Evolutionary conservation across 2,888 invertebrate species (phyloP), one percentile per base, ranked within the genome.

Genomic region (Mythimna pallens): DNA sequence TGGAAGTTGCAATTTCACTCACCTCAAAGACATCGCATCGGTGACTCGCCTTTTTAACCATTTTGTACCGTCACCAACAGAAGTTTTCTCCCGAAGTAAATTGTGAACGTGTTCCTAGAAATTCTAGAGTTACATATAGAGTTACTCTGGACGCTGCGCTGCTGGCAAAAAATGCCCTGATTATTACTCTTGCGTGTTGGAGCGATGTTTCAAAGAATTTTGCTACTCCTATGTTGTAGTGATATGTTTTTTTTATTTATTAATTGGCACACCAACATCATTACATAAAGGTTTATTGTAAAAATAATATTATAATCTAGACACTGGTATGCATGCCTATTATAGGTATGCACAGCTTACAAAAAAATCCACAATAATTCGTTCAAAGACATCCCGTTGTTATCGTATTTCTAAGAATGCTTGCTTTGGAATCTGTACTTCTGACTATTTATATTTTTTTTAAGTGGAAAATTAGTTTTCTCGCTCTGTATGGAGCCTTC

Each of bases 1-100:
- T 81, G 68, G 80, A 79, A 75, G 59, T 52, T 71, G 70, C 70
- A 83, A 47, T 80, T 69, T 62, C 63, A 68, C 68, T 76, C 25
- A 66, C 67, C 68, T 66, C 71, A 81, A 80, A 83, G 63, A 69
- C 58, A 65, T 67, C 30, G 20, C 14, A 47, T 47, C 47, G 47
- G 62, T 63, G 70, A 61, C 73, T 80, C 40, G 79, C 74, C 65
- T 70, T 77, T 80, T 75, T 64, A 61, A 63, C 58, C 8, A 25
- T 77, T 66, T 63, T 59, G 62, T 64, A 70, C 65, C 57, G 65
- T 65, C 65, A 67, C 61, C 69, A 25, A 58, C 57, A 80, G n/a
- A 66, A 75, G 54, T 75, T 58, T 10, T 47, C 20, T 65, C 8
- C 12, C 10, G 12, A 43, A 52, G 36, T 36, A 66, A 77, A 63